These are phyloP conservation scores for Triops longicaudatus DNA, from an alignment of 1,140 invertebrate genomes.

Conservation along the genomic window DNA sequence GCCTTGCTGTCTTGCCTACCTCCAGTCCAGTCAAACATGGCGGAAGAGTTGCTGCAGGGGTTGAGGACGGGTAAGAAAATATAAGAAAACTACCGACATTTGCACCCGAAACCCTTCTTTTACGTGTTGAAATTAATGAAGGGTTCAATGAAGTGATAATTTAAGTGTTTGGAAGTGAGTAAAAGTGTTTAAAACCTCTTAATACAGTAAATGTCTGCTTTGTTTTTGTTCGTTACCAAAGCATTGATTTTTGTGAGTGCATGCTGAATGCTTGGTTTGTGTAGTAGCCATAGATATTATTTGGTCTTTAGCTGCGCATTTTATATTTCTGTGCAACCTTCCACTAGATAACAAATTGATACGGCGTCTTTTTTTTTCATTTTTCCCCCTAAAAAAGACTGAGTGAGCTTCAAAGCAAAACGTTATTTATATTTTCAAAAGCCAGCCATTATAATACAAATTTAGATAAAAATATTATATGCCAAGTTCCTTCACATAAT, in stretches of 20 bases:
- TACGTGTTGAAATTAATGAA: background rate
- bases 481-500: background rate
- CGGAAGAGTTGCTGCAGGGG: conserved; percentile 4
- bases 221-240: conserved; percentile 6
- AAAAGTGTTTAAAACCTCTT: background rate
- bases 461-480: too few relatives aligned
- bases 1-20: conserved; percentile 1
- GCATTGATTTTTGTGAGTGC: conserved; percentile 12
- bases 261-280: conserved; percentile 6
- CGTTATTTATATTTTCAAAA: too few relatives aligned
- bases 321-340: background rate
- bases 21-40: conserved; percentile 9
- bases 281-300: background rate
- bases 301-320: background rate
- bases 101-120: background rate
- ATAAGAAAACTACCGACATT: background rate
- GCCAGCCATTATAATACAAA: too few relatives aligned
- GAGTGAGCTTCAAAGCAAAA: too few relatives aligned
- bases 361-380: too few relatives aligned
- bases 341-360: too few relatives aligned
- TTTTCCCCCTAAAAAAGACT: too few relatives aligned
- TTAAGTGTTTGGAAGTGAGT: background rate
- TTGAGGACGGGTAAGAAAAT: conserved; percentile 15
- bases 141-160: background rate
- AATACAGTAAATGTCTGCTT: background rate